Evolutionary conservation across 1,140 invertebrate species (phyloP), one percentile per base, ranked within the genome.

Genomic region (Papilio polyxenes): DNA sequence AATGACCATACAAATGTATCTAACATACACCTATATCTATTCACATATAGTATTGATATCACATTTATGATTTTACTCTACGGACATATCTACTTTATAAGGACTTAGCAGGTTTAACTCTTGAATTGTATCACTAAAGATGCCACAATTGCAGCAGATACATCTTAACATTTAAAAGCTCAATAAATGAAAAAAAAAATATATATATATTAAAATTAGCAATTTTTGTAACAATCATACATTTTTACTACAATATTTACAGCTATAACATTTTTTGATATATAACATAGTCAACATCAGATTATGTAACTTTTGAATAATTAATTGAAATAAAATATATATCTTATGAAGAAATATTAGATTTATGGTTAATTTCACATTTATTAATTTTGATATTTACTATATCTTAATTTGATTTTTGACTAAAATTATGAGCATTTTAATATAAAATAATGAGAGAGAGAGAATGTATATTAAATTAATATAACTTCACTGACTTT

Each of bases 51-150:
- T 85, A 79, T 78, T 83, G 85, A 85, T 89, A 89, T 89, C 88
- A 89, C 87, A 88, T 88, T 89, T 83, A 88, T 89, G 84, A 85
- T 69, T 84, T 87, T 88, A 85, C 77, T 82, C 82, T 87, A 85
- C 75, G 37, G 76, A 82, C 81, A 85, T 80, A 82, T 75, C 80
- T 85, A 86, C 65, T 23, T 15, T 62, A 13, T n/a, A 82, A 74
- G 69, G 80, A 37, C 84, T 84, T 62, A 77, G 80, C 79, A 83
- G 88, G 86, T 85, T 83, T 86, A 76, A 83, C 87, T 87, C 85
- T 56, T 4, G n/a, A 11, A 69, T 48, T 48, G 62, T 76, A 65
- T 69, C 17, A 69, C 37, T 80, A 44, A 62, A 59, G 44, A 72
- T 62, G 49, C 11, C 49, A 59, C 49, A 59, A 79, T 9, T 13